phyloP scores from a whole-genome alignment of 2,888 invertebrate species.

The Philereme vetulata region DNA sequence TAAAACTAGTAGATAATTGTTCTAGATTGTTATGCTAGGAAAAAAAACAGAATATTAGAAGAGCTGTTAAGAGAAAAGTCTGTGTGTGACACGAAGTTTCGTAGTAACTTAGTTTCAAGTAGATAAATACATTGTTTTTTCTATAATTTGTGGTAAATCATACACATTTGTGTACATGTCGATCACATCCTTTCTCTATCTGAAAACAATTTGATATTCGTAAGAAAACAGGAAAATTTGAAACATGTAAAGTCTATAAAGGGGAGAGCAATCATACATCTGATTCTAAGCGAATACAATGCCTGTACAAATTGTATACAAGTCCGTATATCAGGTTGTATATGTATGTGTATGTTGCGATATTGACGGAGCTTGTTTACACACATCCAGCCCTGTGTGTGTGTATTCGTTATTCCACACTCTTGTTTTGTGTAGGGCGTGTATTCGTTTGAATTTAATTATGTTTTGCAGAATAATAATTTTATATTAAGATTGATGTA shows the following conservation, averaged over 20 bases:
- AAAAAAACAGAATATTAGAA: too few species aligned
- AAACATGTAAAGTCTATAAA: constrained; percentile 53
- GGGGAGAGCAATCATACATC: constrained; percentile 64
- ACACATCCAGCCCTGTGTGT: constrained; percentile 47
- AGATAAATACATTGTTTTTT: too few species aligned
- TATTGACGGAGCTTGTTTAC: constrained; percentile 71
- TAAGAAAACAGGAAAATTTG: constrained; percentile 38
- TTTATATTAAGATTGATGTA: constrained; percentile 36
- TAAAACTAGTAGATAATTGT: too few species aligned
- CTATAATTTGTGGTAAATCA: too few species aligned
- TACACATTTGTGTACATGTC: too few species aligned
- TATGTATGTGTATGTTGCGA: constrained; percentile 33
- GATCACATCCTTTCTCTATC: constrained; percentile 1
- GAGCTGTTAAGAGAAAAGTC: too few species aligned
- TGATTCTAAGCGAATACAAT: constrained; percentile 66
- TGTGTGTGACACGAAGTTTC: too few species aligned
- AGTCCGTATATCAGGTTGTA: constrained; percentile 44
- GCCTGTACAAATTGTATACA: constrained; percentile 55
- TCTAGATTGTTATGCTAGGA: too few species aligned
- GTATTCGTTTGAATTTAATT: constrained; percentile 56
- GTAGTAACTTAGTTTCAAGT: too few species aligned
- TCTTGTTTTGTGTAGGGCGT: constrained; percentile 58
- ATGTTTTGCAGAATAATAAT: constrained; percentile 41
- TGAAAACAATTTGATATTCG: constrained; percentile 30
- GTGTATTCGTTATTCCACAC: constrained; percentile 54